Percentiles rank a stretch among this genome's conserved stretches.
Conservation (phyloP, 2,113 vertebrate species). For the Lutjanus erythropterus region DNA sequence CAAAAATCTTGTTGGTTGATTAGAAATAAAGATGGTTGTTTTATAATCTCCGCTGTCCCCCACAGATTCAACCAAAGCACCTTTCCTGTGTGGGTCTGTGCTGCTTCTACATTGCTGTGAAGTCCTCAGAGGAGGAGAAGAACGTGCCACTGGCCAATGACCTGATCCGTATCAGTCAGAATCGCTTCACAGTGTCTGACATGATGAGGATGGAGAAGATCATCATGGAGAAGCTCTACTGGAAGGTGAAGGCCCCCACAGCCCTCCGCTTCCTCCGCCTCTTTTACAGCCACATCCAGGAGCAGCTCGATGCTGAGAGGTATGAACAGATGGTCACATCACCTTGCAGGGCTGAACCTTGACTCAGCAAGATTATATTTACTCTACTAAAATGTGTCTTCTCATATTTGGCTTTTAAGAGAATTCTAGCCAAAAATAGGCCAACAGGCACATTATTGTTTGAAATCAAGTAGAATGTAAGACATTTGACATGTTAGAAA, state of each 20-base stretch:
- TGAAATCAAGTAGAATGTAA: slow-evolving; percentile 26
- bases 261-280: slow-evolving; percentile 92
- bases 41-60: neutral
- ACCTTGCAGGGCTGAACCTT: slow-evolving; percentile 45
- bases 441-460: slow-evolving; percentile 12
- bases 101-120: slow-evolving; percentile 96
- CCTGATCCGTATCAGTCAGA: slow-evolving; percentile 96
- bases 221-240: slow-evolving; percentile 93
- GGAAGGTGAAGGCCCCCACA: slow-evolving; percentile 93
- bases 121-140: slow-evolving; percentile 92
- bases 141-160: slow-evolving; percentile 93
- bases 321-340: slow-evolving; percentile 72
- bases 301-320: slow-evolving; percentile 89
- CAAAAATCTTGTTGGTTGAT: neutral
- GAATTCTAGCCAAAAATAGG: slow-evolving; percentile 33
- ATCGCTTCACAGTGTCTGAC: slow-evolving; percentile 94
- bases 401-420: slow-evolving; percentile 47
- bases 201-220: slow-evolving; percentile 99
- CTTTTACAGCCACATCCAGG: slow-evolving; percentile 87
- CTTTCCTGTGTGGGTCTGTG: slow-evolving; percentile 95
- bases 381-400: slow-evolving; percentile 52
- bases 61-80: slow-evolving; percentile 97
- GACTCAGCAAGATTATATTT: slow-evolving; percentile 57
- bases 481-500: slow-evolving; percentile 14
- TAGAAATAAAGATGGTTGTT: neutral